These are phyloP conservation scores for Orgyia antiqua DNA, from an alignment of 2,888 invertebrate genomes.

Conservation along the genomic window DNA sequence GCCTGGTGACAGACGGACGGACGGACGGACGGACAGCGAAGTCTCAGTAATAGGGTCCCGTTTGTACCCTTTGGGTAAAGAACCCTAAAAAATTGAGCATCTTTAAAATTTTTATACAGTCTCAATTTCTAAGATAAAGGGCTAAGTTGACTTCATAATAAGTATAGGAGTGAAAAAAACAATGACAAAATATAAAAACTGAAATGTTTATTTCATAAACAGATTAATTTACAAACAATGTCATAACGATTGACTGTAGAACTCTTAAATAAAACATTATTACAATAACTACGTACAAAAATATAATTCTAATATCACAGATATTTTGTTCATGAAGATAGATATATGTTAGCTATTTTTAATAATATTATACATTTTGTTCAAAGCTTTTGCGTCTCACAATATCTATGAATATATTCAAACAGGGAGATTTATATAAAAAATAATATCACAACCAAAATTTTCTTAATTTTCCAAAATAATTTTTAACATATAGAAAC, in stretches of 20 bases:
- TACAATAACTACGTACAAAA: conserved; percentile 32
- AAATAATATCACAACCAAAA: conserved; percentile 36
- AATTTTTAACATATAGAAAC: no score
- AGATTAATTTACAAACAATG: conserved; percentile 57
- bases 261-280: conserved; percentile 50
- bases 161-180: no score
- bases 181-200: no score
- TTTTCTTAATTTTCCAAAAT: conserved; percentile 11
- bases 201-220: conserved; percentile 70
- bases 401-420: conserved; percentile 17
- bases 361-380: conserved; percentile 5
- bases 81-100: no score
- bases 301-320: conserved; percentile 67
- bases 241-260: conserved; percentile 56
- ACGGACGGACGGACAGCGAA: no score
- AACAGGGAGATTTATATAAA: conserved; percentile 3
- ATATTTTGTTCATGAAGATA: conserved; percentile 32
- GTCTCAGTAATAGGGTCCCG: no score
- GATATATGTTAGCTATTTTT: conserved; percentile 21
- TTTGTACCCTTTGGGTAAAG: no score
- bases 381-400: background rate
- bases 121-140: no score
- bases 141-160: no score
- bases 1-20: no score
- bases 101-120: no score